Evolutionary conservation across 2,888 invertebrate genomes (phyloP), one percentile per base, ranked within the genome.

Genomic region (Pycnomerus fuliginosus): DNA sequence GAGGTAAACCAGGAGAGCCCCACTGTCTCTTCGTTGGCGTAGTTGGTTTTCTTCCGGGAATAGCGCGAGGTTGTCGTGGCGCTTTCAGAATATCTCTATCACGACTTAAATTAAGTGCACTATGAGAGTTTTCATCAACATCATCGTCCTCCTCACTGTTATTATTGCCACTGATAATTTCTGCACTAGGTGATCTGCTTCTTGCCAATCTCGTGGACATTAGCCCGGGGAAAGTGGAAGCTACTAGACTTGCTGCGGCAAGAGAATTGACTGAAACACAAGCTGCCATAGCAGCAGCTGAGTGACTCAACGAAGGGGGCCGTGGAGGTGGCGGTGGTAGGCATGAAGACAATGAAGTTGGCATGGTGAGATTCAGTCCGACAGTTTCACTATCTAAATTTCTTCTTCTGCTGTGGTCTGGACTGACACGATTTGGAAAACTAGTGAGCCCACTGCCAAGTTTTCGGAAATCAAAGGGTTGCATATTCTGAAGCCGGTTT

Each of bases 401-500:
- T 53, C 78, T 76, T 60, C 77, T 67, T 16, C 76, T 75, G 11
- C 62, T 54, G 16, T 61, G 29, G 35, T 69, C 67, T 34, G 67
- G 63, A 53, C 69, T 59, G 28, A 74, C 68, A 53, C 75, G 65
- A 74, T 60, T 76, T 73, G 72, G 72, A 48, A 52, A 31, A 54
- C 53, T 33, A 48, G 81, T 79, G 2, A 79, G 62, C 3, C 78
- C 78, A 53, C 82, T 80, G 45, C 85, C 82, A 39, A 87, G 75
- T 67, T 90, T 90, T 16, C 93, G 82, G 67, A 89, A 94, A 70
- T 95, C 94, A 69, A 93, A 93, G 0, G 95, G 94, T 67, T 95
- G 94, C 94, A 96, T 94, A 62, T 87, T 94, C 74, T 94, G 93
- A 31, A 95, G 77, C 61, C 90, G 84, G 70, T 88, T 92, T 50